phyloP scores from a whole-genome alignment of 2,113 vertebrate species.

The Sorex fumeus region DNA sequence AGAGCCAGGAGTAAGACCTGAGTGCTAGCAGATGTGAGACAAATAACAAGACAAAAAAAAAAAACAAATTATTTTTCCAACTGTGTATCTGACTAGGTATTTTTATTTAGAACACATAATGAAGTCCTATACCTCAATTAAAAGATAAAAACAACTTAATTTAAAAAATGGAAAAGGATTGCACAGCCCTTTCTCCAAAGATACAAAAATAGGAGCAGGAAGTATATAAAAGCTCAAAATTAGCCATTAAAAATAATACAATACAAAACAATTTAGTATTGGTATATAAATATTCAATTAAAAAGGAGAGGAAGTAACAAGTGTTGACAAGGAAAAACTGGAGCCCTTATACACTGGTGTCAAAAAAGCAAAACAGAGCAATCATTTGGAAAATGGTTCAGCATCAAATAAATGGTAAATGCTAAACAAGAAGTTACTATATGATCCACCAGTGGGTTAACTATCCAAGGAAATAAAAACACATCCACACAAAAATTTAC shows the following conservation, averaged over 20 bases:
- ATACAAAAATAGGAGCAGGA: conserved; percentile 12
- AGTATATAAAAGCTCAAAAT: background rate
- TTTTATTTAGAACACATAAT: background rate
- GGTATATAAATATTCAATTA: background rate
- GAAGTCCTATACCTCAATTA: background rate
- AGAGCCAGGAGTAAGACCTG: too few species aligned
- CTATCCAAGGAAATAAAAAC: conserved; percentile 13
- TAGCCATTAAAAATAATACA: background rate
- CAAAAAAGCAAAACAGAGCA: background rate
- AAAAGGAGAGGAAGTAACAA: background rate
- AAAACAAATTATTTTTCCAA: conserved; percentile 40
- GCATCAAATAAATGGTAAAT: background rate
- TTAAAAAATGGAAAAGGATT: background rate
- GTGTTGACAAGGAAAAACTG: background rate
- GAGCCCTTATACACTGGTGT: background rate
- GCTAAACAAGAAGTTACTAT: background rate
- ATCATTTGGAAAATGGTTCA: background rate
- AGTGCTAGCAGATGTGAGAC: too few species aligned
- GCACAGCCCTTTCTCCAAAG: conserved; percentile 17
- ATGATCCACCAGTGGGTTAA: background rate
- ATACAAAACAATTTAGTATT: background rate
- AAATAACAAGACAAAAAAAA: background rate
- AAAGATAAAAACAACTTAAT: background rate
- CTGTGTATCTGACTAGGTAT: background rate
- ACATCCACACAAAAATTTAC: background rate